Evolutionary conservation across 2,113 vertebrate genomes (phyloP).

Genomic region (Cariama cristata): DNA sequence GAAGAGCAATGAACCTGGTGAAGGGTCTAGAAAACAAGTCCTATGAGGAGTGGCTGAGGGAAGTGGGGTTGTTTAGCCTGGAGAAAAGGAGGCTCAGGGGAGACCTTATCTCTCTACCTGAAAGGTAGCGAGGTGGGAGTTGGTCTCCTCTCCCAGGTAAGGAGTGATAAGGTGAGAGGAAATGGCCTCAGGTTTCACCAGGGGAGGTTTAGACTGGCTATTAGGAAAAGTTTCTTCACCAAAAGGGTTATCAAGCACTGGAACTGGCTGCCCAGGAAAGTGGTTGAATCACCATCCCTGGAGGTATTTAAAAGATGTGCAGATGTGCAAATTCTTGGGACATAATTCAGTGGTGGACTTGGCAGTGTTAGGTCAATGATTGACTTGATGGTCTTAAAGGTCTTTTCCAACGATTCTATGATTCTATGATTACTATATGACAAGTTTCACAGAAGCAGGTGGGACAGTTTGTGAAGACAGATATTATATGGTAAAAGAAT

Average conservation of each 20-base stretch:
- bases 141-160: too few species aligned
- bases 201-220: not conserved
- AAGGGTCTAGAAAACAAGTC: not conserved
- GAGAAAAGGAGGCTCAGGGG: too few species aligned
- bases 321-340: not conserved
- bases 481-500: not conserved
- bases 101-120: too few species aligned
- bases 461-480: not conserved
- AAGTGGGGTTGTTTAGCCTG: too few species aligned
- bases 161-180: too few species aligned
- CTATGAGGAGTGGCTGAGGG: not conserved
- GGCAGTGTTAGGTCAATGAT: rapidly evolving
- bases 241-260: not conserved
- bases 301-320: not conserved
- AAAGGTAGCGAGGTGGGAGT: too few species aligned
- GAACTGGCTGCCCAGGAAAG: not conserved
- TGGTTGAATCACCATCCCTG: not conserved
- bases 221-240: not conserved
- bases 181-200: too few species aligned
- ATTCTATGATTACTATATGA: not conserved
- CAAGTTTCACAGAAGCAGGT: not conserved
- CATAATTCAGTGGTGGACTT: rapidly evolving
- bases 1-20: not conserved
- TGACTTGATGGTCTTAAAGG: not conserved
- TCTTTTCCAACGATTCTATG: not conserved